Percentiles rank a stretch among this genome's conserved stretches.
These are phyloP conservation scores for Diplazon laetatorius DNA, from an alignment of 2,888 invertebrate species.

Conservation along the genomic window DNA sequence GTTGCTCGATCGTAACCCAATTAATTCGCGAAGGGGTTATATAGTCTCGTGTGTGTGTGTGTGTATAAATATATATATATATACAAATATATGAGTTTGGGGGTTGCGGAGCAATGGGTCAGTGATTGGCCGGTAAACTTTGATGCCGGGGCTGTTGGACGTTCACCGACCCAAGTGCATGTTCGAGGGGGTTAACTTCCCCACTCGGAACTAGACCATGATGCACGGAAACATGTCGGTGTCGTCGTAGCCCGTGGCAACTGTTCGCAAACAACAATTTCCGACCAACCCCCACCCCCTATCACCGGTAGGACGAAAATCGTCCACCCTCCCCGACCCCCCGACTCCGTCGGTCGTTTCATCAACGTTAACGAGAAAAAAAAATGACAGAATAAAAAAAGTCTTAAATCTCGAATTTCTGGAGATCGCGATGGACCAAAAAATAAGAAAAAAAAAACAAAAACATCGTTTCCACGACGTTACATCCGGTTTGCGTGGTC, in stretches of 20 bases:
- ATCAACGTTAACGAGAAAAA: slow-evolving; percentile 16
- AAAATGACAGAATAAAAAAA: neutral
- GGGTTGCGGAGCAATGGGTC: slow-evolving; percentile 2
- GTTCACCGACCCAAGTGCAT: too few relatives aligned
- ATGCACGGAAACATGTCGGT: slow-evolving; percentile 62
- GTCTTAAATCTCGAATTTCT: neutral
- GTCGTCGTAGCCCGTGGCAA: slow-evolving; percentile 67
- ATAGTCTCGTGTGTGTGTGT: slow-evolving; percentile 5
- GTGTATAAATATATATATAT: too few relatives aligned
- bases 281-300: slow-evolving; percentile 24
- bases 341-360: slow-evolving; percentile 25
- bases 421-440: slow-evolving; percentile 4
- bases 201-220: slow-evolving; percentile 67
- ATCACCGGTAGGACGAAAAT: slow-evolving; percentile 23
- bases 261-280: slow-evolving; percentile 66
- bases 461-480: too few relatives aligned
- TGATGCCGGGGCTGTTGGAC: too few relatives aligned
- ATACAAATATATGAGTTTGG: slow-evolving; percentile 58
- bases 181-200: slow-evolving; percentile 45
- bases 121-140: slow-evolving; percentile 10
- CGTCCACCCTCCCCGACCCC: too few relatives aligned
- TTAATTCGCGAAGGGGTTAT: slow-evolving; percentile 60
- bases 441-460: too few relatives aligned
- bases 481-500: neutral
- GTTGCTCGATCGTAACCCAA: slow-evolving; percentile 63